Evolutionary conservation across 2,888 invertebrate genomes (phyloP).

Genomic region (Halocaridina rubra): DNA sequence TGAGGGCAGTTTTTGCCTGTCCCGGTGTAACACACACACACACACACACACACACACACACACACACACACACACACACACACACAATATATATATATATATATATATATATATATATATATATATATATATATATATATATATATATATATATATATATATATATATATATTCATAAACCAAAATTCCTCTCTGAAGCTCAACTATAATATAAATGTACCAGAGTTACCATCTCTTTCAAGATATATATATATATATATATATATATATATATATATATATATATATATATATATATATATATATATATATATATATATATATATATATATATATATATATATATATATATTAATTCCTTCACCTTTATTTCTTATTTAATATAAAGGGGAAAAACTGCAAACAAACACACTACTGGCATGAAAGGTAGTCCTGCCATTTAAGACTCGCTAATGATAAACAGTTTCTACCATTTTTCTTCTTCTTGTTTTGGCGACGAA

Average conservation of each 20-base stretch:
- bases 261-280: background rate
- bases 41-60: background rate
- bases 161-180: background rate
- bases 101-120: background rate
- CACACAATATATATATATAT: background rate
- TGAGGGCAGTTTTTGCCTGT: too few relatives aligned
- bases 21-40: too few relatives aligned
- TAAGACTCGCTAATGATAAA: too few relatives aligned
- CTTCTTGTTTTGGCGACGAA: background rate
- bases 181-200: background rate
- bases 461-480: background rate
- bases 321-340: background rate
- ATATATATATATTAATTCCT: background rate
- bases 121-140: background rate
- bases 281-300: background rate
- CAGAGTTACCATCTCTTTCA: background rate
- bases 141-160: constrained; percentile 11
- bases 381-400: too few relatives aligned
- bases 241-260: background rate
- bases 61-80: background rate
- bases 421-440: too few relatives aligned
- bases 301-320: background rate
- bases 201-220: background rate
- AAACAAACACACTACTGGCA: too few relatives aligned
- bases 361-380: too few relatives aligned